Percentiles rank a stretch among this genome's conserved stretches.
These are phyloP conservation scores for Lordiphosa mommai DNA, from an alignment of 1,140 invertebrate species.

Conservation along the genomic window DNA sequence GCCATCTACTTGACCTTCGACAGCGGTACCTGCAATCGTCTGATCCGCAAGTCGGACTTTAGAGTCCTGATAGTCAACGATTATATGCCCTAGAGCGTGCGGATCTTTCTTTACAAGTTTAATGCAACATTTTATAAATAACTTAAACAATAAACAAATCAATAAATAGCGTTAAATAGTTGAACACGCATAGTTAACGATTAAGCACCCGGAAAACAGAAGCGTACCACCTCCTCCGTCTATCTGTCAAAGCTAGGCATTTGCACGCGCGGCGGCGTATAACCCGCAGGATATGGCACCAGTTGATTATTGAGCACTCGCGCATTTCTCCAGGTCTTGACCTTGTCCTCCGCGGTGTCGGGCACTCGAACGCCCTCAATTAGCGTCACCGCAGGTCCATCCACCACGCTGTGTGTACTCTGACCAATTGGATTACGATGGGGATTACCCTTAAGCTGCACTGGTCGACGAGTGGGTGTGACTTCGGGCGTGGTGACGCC, in stretches of 20 bases:
- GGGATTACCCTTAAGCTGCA: slow-evolving; percentile 14
- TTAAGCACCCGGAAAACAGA: slow-evolving; percentile 16
- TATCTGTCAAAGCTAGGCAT: slow-evolving; percentile 76
- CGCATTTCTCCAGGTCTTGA: slow-evolving; percentile 91
- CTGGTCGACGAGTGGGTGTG: slow-evolving; percentile 23
- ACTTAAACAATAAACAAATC: slow-evolving; percentile 58
- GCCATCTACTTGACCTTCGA: slow-evolving; percentile 58
- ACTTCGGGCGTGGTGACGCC: slow-evolving; percentile 38
- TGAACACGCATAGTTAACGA: slow-evolving; percentile 6
- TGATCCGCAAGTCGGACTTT: slow-evolving; percentile 51
- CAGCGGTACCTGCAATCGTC: slow-evolving; percentile 29
- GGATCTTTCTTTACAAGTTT: slow-evolving; percentile 36
- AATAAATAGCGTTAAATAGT: slow-evolving; percentile 55
- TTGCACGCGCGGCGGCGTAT: slow-evolving; percentile 82
- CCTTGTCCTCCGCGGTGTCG: slow-evolving; percentile 89
- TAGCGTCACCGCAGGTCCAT: slow-evolving; percentile 81
- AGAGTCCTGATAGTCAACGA: slow-evolving; percentile 67
- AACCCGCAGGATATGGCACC: slow-evolving; percentile 85
- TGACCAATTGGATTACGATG: slow-evolving; percentile 63
- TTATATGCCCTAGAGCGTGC: slow-evolving; percentile 40
- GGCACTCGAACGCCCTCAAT: slow-evolving; percentile 90
- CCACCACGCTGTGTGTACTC: slow-evolving; percentile 60
- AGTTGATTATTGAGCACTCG: slow-evolving; percentile 90
- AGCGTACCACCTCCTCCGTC: background rate
- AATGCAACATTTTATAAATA: slow-evolving; percentile 64